Evolutionary conservation across 2,888 invertebrate genomes (phyloP).

Genomic region (Pyrrhia umbra): DNA sequence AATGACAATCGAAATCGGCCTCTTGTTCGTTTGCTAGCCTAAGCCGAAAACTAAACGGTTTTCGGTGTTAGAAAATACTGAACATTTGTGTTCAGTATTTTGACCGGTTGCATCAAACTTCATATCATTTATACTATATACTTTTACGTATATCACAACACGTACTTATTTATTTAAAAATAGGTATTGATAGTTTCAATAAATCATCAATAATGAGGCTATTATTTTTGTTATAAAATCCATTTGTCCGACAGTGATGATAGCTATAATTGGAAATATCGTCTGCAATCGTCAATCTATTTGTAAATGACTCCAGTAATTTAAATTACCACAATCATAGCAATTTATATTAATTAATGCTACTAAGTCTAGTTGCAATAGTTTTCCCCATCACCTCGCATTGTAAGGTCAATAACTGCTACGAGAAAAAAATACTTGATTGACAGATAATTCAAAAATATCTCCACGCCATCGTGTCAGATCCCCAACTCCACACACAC

Average conservation of each 20-base stretch:
- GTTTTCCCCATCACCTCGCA: conserved; percentile 22
- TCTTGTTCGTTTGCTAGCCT: too few species aligned
- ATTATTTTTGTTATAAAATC: too few species aligned
- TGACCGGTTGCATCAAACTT: too few species aligned
- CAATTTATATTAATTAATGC: conserved; percentile 15
- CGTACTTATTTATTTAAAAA: too few species aligned
- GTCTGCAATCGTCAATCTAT: conserved; percentile 21
- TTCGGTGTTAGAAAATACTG: too few species aligned
- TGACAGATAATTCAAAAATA: conserved; percentile 6
- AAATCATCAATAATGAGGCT: too few species aligned
- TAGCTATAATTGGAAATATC: neutral
- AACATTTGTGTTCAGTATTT: too few species aligned
- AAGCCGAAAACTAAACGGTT: too few species aligned
- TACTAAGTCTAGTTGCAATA: conserved; percentile 19
- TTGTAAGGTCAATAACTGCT: conserved; percentile 17
- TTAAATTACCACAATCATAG: conserved; percentile 8
- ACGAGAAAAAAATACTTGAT: conserved; percentile 5
- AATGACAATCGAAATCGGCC: too few species aligned
- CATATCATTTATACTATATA: too few species aligned
- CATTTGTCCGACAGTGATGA: neutral
- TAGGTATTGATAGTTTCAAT: too few species aligned
- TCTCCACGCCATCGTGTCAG: neutral
- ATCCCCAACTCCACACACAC: neutral
- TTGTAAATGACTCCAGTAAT: conserved; percentile 22
- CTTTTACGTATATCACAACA: too few species aligned